phyloP scores from a whole-genome alignment of 2,888 invertebrate species.

The Lithophane ornitopus region DNA sequence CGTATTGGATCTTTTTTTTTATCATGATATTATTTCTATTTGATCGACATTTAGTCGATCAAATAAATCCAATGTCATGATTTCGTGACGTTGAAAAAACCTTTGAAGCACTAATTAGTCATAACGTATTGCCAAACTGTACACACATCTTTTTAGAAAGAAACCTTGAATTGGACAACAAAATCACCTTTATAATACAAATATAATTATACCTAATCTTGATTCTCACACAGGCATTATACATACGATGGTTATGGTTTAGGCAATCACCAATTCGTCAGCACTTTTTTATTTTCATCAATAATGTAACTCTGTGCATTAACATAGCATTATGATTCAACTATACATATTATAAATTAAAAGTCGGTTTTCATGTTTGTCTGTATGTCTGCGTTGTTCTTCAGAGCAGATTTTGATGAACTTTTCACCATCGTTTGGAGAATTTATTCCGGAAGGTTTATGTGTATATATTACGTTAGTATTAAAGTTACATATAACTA shows the following conservation, averaged over 20 bases:
- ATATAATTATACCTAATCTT: conserved; percentile 23
- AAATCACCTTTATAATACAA: conserved; percentile 21
- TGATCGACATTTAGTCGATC: conserved; percentile 2
- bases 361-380: no score
- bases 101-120: conserved; percentile 13
- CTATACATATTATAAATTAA: no score
- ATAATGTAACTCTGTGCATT: no score
- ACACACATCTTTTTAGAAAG: conserved; percentile 24
- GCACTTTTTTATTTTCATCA: not conserved
- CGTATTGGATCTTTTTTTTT: no score
- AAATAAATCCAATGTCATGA: conserved; percentile 18
- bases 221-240: conserved; percentile 8
- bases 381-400: no score
- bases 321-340: no score
- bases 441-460: no score
- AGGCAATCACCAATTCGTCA: conserved; percentile 8
- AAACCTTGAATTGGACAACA: conserved; percentile 24
- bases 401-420: no score
- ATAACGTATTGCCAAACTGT: conserved; percentile 10
- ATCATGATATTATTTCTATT: no score
- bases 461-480: no score
- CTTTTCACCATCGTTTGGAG: no score
- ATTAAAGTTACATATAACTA: no score
- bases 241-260: not conserved
- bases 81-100: not conserved